Evolutionary conservation across 2,113 vertebrate genomes (phyloP).

Genomic region (Gracilinanus agilis): DNA sequence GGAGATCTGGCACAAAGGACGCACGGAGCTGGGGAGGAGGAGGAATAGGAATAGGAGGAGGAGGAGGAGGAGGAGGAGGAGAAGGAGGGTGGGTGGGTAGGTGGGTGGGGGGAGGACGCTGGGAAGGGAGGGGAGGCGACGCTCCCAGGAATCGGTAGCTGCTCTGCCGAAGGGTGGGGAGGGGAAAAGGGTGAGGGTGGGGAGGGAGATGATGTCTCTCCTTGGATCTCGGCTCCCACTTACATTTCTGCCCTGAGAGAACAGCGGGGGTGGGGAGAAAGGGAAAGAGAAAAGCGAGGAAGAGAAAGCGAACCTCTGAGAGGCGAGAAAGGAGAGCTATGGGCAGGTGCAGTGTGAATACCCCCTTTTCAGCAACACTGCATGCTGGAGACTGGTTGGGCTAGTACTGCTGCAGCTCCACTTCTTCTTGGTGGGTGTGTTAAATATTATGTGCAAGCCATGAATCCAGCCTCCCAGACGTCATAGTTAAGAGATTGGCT

Average conservation of each 20-base stretch:
- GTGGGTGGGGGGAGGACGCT: not conserved
- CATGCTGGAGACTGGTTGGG: conserved; percentile 76
- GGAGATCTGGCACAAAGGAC: not conserved
- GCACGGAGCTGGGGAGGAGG: not conserved
- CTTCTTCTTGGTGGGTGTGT: conserved; percentile 90
- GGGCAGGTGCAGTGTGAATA: conserved; percentile 87
- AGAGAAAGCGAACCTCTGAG: not conserved
- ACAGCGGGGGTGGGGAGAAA: not conserved
- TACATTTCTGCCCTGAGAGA: conserved; percentile 70
- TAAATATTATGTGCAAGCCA: conserved; percentile 92
- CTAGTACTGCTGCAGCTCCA: conserved; percentile 79
- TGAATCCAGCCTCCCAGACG: conserved; percentile 93
- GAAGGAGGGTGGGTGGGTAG: fast-evolving
- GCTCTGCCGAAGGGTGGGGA: conserved; percentile 36
- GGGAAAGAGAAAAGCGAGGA: not conserved
- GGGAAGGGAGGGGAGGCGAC: conserved; percentile 61
- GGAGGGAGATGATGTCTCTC: conserved; percentile 46
- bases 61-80: not conserved
- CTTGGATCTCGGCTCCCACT: conserved; percentile 75
- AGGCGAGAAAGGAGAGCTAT: conserved; percentile 57
- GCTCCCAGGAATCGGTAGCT: conserved; percentile 72
- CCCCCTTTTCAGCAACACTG: conserved; percentile 78
- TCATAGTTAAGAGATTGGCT: conserved; percentile 96
- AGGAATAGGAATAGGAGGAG: not conserved
- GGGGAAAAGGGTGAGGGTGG: not conserved